Conservation (phyloP, 2,797 vertebrate genomes). For the Myotis daubentonii region DNA sequence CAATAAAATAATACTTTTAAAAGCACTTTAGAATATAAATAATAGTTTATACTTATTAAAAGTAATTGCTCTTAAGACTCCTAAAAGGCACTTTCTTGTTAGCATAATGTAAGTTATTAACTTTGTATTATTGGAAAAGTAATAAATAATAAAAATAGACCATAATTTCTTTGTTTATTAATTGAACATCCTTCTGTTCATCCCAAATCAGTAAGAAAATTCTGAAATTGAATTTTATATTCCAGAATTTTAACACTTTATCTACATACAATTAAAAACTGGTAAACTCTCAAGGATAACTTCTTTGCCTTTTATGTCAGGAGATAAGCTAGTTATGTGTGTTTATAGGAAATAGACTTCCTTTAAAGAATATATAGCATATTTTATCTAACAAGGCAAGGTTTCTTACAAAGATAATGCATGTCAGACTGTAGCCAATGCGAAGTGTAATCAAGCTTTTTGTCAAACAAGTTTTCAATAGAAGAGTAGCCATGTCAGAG, state of each 20-base stretch:
- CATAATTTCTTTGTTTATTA: slow-evolving; percentile 39
- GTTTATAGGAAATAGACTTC: background rate
- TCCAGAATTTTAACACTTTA: slow-evolving; percentile 47
- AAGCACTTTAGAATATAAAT: background rate
- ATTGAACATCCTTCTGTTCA: background rate
- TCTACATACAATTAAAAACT: background rate
- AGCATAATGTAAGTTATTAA: slow-evolving; percentile 35
- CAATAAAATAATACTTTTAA: slow-evolving; percentile 27
- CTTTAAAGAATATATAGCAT: background rate
- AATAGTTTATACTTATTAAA: slow-evolving; percentile 18
- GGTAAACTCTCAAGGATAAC: slow-evolving; percentile 18
- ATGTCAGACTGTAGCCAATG: background rate
- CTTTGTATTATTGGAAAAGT: slow-evolving; percentile 6
- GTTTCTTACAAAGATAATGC: slow-evolving; percentile 47
- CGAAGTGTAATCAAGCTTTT: slow-evolving; percentile 57
- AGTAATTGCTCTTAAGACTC: slow-evolving; percentile 19
- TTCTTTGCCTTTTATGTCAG: background rate
- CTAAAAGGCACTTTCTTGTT: background rate
- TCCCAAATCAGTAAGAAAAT: slow-evolving; percentile 14
- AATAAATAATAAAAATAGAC: background rate
- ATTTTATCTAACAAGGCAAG: slow-evolving; percentile 12
- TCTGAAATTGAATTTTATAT: slow-evolving; percentile 55
- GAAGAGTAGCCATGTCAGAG: slow-evolving; percentile 47
- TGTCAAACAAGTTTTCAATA: slow-evolving; percentile 71
- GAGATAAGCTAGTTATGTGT: background rate